Base-by-base conservation (phyloP, 2,888 invertebrate species). In the Rhamphomyia laevipes region DNA sequence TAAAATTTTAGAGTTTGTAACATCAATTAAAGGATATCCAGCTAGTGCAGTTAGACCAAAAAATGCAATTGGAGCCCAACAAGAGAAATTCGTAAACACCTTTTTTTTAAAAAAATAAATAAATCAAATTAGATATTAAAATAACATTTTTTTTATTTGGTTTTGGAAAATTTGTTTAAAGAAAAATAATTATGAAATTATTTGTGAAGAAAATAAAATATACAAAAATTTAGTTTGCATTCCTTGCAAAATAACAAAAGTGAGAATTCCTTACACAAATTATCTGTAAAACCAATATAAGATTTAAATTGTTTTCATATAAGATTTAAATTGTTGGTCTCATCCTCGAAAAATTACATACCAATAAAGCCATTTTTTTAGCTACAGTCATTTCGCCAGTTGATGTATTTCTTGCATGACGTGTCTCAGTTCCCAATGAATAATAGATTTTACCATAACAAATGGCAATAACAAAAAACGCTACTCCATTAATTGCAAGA, bases 51-150 rank as follows among this genome's bases (percentile, higher is more conserved):
- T 90, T 6, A 91, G 73, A 0, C 88, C 86, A 61, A 91, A 89
- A 64, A 93, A 90, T 1, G 90, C 86, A 10, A 92, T 89, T 0
- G 93, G 93, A 11, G 91, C 86, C 80, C 84, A 86, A 59, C 86
- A 87, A 0, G 82, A 78, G 59, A 91, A 81, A 68, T 93, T 85
- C 0, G 90, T 89, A 56, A 88, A 86, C 5, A 77, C 71, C 71
- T 72, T 23, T 5, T 27, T 15, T 13, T 35, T 33, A 10, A 17
- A 46, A 47, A 43, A 47, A 37, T 40, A 48, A 17, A 15, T 18
- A 45, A 35, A 43, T 44, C 11, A 30, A 21, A 42, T 37, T 43
- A 30, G 38, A 15, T 43, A 15, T 37, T 37, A 23, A 21, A 30
- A 37, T 17, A 42, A 30, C 31, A 27, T 30, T 43, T 1, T 35